phyloP scores from a whole-genome alignment of 2,113 vertebrate species.

The Cyprinodon variegatus region DNA sequence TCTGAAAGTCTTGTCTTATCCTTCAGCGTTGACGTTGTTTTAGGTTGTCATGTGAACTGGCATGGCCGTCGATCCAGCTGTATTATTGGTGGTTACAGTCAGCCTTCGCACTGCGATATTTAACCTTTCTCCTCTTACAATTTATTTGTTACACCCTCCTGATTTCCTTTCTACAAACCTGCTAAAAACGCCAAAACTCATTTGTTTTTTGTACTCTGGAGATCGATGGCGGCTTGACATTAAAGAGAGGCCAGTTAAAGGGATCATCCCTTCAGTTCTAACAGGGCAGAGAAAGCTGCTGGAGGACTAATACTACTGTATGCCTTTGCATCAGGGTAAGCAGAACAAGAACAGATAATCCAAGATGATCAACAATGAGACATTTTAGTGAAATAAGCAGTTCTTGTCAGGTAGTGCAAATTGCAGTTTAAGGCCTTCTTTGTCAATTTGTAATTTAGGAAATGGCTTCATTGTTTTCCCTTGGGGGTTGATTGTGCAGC shows the following conservation, averaged over 20 bases:
- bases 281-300: slow-evolving; percentile 14
- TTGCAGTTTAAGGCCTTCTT: slow-evolving; percentile 25
- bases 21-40: slow-evolving; percentile 1
- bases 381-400: slow-evolving; percentile 64
- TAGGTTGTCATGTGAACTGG: neutral
- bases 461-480: slow-evolving; percentile 71
- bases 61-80: neutral
- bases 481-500: slow-evolving; percentile 35
- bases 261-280: slow-evolving; percentile 43
- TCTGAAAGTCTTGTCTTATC: slow-evolving; percentile 5
- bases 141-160: slow-evolving; percentile 20
- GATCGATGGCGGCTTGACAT: slow-evolving; percentile 60
- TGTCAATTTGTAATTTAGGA: slow-evolving; percentile 77
- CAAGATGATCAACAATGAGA: slow-evolving; percentile 26
- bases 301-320: slow-evolving; percentile 10
- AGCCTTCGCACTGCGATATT: slow-evolving; percentile 53
- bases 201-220: slow-evolving; percentile 53
- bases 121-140: slow-evolving; percentile 26
- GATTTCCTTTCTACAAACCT: slow-evolving; percentile 23
- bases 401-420: slow-evolving; percentile 41
- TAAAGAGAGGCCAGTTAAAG: slow-evolving; percentile 42
- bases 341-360: slow-evolving; percentile 5
- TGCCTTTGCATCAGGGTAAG: slow-evolving; percentile 16
- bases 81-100: slow-evolving; percentile 14
- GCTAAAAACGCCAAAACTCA: slow-evolving; percentile 63